A percentile compares a stretch with the other conserved stretches of the same genome.
Conservation (phyloP, 2,113 vertebrate species). For the Meleagris gallopavo region DNA sequence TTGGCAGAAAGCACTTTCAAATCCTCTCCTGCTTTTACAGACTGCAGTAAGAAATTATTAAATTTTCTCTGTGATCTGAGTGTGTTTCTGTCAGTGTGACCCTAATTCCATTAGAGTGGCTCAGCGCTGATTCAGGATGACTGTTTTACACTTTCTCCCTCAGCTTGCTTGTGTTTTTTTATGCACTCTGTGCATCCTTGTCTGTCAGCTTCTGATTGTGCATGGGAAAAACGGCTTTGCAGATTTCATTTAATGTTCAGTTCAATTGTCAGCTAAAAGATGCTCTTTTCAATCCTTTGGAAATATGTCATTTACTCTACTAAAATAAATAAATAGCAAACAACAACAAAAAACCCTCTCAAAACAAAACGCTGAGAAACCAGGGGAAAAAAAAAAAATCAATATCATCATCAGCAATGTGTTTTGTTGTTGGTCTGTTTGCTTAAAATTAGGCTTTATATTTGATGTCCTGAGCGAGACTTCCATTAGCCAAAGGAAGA, state of each 20-base stretch:
- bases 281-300: constrained; percentile 39
- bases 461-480: constrained; percentile 1
- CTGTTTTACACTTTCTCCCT: constrained; percentile 66
- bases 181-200: constrained; percentile 12
- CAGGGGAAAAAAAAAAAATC: constrained; percentile 2
- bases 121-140: constrained; percentile 66
- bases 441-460: constrained; percentile 24
- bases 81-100: constrained; percentile 76
- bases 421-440: background rate
- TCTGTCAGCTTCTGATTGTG: constrained; percentile 58
- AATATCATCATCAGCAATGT: background rate
- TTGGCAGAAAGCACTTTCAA: constrained; percentile 42
- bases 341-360: background rate
- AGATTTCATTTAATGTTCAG: constrained; percentile 71
- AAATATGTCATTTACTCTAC: constrained; percentile 60
- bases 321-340: background rate
- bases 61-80: constrained; percentile 67
- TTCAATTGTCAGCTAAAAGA: constrained; percentile 61
- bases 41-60: constrained; percentile 61
- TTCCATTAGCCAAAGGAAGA: constrained; percentile 47
- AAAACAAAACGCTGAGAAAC: constrained; percentile 44
- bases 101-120: constrained; percentile 75
- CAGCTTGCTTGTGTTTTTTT: constrained; percentile 42
- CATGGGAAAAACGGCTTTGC: constrained; percentile 50
- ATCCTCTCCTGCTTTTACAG: constrained; percentile 39